Evolutionary conservation across 1,140 invertebrate genomes (phyloP).

Genomic region (Whitmania pigra): DNA sequence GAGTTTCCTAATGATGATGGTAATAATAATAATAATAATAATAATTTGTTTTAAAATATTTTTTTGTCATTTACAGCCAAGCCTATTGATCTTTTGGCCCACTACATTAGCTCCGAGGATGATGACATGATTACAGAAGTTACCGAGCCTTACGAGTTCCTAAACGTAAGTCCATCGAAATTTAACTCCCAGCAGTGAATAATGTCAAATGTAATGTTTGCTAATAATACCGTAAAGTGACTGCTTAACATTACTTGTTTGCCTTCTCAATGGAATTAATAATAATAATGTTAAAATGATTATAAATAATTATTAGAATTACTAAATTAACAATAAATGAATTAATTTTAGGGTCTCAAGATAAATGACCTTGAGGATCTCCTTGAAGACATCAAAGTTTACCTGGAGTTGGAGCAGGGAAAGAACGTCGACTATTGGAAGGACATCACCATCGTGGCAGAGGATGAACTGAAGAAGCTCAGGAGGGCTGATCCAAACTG

Average conservation of each 20-base stretch:
- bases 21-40: constrained; percentile 10
- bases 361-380: constrained; percentile 91
- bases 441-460: constrained; percentile 87
- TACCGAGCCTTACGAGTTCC: constrained; percentile 91
- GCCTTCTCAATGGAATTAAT: background rate
- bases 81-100: constrained; percentile 90
- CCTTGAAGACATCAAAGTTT: constrained; percentile 82
- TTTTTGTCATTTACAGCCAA: constrained; percentile 54
- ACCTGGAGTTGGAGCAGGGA: constrained; percentile 50
- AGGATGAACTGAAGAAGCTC: constrained; percentile 78
- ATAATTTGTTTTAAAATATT: constrained; percentile 5
- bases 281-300: background rate
- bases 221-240: background rate
- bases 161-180: constrained; percentile 49
- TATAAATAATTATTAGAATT: background rate
- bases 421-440: constrained; percentile 89
- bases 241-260: background rate
- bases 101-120: constrained; percentile 83
- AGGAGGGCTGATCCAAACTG: constrained; percentile 52
- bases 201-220: constrained; percentile 2
- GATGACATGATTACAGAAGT: constrained; percentile 69
- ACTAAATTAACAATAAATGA: no score
- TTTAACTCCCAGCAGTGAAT: constrained; percentile 5
- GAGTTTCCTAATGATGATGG: background rate
- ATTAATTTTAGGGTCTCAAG: constrained; percentile 56